A percentile compares a stretch with the other conserved stretches of the same genome.
phyloP scores from a whole-genome alignment of 2,888 invertebrate genomes.

The Aleiodes testaceus region DNA sequence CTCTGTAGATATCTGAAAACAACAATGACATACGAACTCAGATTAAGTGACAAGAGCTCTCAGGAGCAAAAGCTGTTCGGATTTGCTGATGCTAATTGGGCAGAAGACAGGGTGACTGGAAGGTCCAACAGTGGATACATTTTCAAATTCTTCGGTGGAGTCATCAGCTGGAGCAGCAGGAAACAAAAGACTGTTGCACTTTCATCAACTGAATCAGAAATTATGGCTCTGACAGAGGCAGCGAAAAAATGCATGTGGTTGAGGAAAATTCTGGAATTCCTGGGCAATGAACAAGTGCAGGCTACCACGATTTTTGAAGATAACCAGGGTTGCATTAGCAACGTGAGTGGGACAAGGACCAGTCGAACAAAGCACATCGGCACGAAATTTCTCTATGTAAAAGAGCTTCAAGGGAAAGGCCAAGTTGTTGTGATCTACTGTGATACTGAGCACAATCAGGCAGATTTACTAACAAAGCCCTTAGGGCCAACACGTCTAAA shows the following conservation, averaged over 20 bases:
- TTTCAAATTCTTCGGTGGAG: not conserved
- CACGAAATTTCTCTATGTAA: too few relatives aligned
- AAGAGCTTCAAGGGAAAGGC: too few relatives aligned
- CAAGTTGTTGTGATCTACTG: too few relatives aligned
- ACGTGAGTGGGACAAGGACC: too few relatives aligned
- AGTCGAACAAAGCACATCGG: too few relatives aligned
- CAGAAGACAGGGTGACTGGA: constrained; percentile 9
- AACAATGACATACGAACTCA: constrained; percentile 21
- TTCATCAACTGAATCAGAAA: not conserved
- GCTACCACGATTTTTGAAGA: not conserved
- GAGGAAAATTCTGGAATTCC: not conserved
- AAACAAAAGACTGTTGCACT: not conserved
- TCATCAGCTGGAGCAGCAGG: not conserved
- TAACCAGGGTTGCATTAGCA: too few relatives aligned
- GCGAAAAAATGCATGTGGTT: not conserved
- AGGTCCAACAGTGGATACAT: not conserved
- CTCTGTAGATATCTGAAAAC: constrained; percentile 31
- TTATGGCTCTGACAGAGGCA: not conserved
- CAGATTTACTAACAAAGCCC: too few relatives aligned
- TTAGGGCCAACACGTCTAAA: too few relatives aligned
- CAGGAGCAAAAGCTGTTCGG: not conserved
- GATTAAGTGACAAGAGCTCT: not conserved
- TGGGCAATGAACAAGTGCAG: not conserved
- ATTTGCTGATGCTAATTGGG: constrained; percentile 36
- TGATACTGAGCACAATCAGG: too few relatives aligned